Evolutionary conservation across 2,888 invertebrate species (phyloP), one percentile per base, ranked within the genome.

Genomic region (Nysson spinosus): DNA sequence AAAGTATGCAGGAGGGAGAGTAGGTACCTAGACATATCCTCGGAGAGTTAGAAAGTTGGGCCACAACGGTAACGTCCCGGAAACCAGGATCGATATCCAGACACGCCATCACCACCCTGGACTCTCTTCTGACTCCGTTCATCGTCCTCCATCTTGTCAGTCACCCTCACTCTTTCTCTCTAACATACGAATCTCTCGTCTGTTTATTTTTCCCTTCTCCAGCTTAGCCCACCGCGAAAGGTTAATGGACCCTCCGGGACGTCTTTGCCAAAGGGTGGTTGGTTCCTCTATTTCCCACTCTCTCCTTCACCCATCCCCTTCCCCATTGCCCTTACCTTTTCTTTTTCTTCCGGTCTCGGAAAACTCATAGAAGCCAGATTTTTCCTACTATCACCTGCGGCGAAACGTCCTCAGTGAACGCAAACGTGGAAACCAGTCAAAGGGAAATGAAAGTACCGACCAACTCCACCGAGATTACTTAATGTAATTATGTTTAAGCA

Each of bases 71-170:
- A 79, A 77, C 72, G 75, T 81, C 75, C 78, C 69, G 77, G 77
- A 82, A 78, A 72, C 74, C 60, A 70, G 76, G 82, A 83, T 83
- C 83, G 81, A 83, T 83, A 83, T 76, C 75, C 78, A 77, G 81
- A 78, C 83, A 81, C 79, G 81, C 80, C 77, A 81, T 80, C 77
- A 74, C 78, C 76, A 75, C 52, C 66, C 74, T 71, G 75, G 43
- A 58, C 50, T 51, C 68, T 51, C 39, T 44, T 50, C 62, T 32
- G 47, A 40, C 43, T 51, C 28, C 30, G 37, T 50, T 42, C 57
- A 40, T 61, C 40, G 52, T 47, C 42, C 19, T 14, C n/a, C 52
- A 6, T n/a, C 20, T 16, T 35, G 16, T 22, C 43, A 12, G 39
- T 30, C 42, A 44, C 42, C 32, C 42, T 40, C 47, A 19, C 30